Evolutionary conservation across 2,888 invertebrate genomes (phyloP).

Genomic region (Rhyacophila evoluta): DNA sequence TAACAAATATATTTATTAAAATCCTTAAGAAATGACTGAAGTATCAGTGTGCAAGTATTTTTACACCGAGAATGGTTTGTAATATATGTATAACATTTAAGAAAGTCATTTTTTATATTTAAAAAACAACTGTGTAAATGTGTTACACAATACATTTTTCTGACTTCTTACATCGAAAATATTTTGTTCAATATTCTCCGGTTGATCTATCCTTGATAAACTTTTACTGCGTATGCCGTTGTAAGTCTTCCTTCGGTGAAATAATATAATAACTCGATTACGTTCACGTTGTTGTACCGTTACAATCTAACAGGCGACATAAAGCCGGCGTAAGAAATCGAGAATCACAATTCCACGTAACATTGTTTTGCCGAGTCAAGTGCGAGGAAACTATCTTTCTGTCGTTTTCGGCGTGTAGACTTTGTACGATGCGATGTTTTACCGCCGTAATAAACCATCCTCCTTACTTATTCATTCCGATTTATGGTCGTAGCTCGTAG

Average conservation of each 20-base stretch:
- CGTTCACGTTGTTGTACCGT: neutral
- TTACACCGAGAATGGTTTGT: too few relatives aligned
- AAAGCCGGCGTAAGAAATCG: neutral
- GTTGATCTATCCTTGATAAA: too few relatives aligned
- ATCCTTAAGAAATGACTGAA: too few relatives aligned
- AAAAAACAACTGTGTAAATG: too few relatives aligned
- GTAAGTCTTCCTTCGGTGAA: neutral
- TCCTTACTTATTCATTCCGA: constrained; percentile 50
- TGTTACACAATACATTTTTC: too few relatives aligned
- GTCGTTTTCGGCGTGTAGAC: constrained; percentile 32
- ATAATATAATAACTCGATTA: neutral
- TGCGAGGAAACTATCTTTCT: constrained; percentile 1
- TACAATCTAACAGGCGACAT: neutral
- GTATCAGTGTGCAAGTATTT: too few relatives aligned
- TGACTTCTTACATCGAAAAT: too few relatives aligned
- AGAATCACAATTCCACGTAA: constrained; percentile 26
- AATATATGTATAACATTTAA: too few relatives aligned
- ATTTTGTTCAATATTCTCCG: too few relatives aligned
- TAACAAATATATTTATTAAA: too few relatives aligned
- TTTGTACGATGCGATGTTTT: constrained; percentile 39
- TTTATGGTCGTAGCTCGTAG: constrained; percentile 41
- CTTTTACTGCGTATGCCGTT: too few relatives aligned
- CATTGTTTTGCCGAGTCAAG: constrained; percentile 17
- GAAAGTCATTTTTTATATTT: too few relatives aligned
- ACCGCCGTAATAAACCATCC: constrained; percentile 48